These are phyloP conservation scores for Thaumetopoea pityocampa DNA, from an alignment of 1,140 invertebrate species.

Conservation along the genomic window DNA sequence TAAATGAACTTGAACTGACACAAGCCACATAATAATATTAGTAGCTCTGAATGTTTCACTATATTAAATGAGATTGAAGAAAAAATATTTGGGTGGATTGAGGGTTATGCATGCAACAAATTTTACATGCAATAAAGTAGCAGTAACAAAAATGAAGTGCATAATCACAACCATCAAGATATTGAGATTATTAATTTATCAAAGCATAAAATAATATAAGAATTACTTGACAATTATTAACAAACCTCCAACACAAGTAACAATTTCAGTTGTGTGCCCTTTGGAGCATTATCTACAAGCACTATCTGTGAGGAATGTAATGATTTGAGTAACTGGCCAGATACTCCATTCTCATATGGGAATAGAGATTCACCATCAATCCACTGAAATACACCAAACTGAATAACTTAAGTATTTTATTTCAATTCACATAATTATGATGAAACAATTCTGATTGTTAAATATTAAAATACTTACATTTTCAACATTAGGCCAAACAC, in stretches of 20 bases:
- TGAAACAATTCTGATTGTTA: too few relatives aligned
- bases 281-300: constrained; percentile 83
- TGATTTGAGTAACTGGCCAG: constrained; percentile 84
- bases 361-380: constrained; percentile 80
- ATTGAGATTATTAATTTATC: constrained; percentile 1
- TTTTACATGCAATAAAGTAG: too few relatives aligned
- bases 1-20: too few relatives aligned
- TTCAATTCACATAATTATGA: constrained; percentile 4
- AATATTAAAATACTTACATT: constrained; percentile 38
- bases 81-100: too few relatives aligned
- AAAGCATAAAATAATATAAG: constrained; percentile 9
- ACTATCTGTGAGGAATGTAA: constrained; percentile 83
- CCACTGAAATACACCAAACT: constrained; percentile 78
- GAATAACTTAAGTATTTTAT: not conserved
- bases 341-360: constrained; percentile 78
- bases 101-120: too few relatives aligned
- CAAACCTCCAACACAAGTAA: constrained; percentile 82
- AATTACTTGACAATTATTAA: constrained; percentile 13
- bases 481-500: constrained; percentile 41
- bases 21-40: too few relatives aligned
- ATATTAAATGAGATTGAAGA: too few relatives aligned
- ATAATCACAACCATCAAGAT: not conserved
- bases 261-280: constrained; percentile 94
- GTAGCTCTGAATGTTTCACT: too few relatives aligned
- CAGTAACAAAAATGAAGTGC: too few relatives aligned